Percentiles rank a stretch among this genome's conserved stretches.
Evolutionary conservation across 2,113 vertebrate genomes (phyloP).

Genomic region (Chionomys nivalis): DNA sequence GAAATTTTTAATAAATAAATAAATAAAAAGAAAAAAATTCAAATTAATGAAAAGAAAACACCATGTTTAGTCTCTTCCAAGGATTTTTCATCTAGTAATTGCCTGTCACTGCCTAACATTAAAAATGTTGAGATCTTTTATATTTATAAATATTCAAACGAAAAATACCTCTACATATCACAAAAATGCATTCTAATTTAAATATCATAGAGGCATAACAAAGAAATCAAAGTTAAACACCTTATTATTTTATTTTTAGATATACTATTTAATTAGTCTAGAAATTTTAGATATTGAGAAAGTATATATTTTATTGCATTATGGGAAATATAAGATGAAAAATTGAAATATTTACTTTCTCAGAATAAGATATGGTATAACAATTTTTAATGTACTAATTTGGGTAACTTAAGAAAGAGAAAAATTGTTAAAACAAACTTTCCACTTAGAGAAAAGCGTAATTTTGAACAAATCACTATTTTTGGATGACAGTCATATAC

Average conservation of each 20-base stretch:
- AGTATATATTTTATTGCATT: background rate
- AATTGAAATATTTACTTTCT: background rate
- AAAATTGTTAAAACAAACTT: background rate
- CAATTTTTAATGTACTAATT: background rate
- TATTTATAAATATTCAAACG: background rate
- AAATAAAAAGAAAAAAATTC: too few relatives aligned
- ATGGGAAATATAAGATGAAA: background rate
- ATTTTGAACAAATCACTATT: background rate
- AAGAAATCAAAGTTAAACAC: background rate
- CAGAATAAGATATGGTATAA: background rate
- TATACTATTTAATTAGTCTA: background rate
- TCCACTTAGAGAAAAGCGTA: background rate
- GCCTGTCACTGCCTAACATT: background rate
- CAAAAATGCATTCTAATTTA: background rate
- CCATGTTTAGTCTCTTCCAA: background rate
- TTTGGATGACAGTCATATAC: background rate
- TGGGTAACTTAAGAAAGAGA: background rate
- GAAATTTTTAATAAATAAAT: too few relatives aligned
- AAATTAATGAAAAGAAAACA: too few relatives aligned
- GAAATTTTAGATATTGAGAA: background rate
- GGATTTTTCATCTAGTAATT: background rate
- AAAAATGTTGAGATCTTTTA: background rate
- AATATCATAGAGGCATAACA: background rate
- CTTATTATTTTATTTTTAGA: background rate
- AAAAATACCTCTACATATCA: background rate